Evolutionary conservation across 2,888 invertebrate genomes (phyloP), one percentile per base, ranked within the genome.

Genomic region (Catocala fraxini): DNA sequence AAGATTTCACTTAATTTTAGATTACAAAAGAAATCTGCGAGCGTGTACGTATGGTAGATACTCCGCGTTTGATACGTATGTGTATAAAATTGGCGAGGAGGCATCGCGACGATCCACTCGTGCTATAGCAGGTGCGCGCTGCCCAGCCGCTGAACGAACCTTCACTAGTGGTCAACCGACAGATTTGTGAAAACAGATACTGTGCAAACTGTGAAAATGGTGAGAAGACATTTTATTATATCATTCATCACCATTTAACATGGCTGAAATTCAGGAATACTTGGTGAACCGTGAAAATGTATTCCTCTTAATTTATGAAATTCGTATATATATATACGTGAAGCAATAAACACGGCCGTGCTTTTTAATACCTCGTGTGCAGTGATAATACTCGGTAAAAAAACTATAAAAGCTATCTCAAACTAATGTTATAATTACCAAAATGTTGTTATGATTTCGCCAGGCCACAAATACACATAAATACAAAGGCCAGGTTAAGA

Each of bases 61-160:
- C 49, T 63, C 48, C 68, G 63, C 63, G 62, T 53, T 71, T 71
- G 82, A 82, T 85, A 84, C 76, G 77, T 74, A 77, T 79, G 82
- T 77, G 77, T 88, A 89, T 89, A 89, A 86, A 89, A 82, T 71
- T 75, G 60, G 68, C 68, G 75, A 73, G 68, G 68, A 77, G 59
- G 41, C 45, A 61, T 53, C 69, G 61, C 61, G 56, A 35, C 62
- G 64, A 64, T 65, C 72, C 87, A 89, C 79, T 87, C 79, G 82
- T 71, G 71, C 68, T 57, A 12, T 73, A 65, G 78, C 70, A 66
- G 73, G 74, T 79, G 82, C 71, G 71, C 68, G 65, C 73, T 58
- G 70, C 65, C 65, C 63, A 64, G 69, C 59, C 65, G 64, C 56
- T 52, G 47, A 53, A 64, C 49, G 13, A 59, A 59, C 61, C 52